Base-by-base conservation (phyloP, 2,797 vertebrate genomes). In the Mastacembelus armatus region DNA sequence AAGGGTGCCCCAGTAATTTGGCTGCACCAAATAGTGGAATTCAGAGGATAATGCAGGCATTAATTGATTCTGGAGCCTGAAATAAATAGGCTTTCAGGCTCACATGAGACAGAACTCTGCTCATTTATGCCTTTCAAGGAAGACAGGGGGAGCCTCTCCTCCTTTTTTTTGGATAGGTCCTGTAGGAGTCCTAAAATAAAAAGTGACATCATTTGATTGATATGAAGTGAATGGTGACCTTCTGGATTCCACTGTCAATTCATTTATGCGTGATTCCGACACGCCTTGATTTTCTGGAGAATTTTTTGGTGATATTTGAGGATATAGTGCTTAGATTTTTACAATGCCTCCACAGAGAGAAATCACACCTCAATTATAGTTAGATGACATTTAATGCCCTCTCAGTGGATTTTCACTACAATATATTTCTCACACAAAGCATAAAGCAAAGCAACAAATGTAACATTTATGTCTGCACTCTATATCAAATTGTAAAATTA, bases 1-100 rank as follows among this genome's bases (percentile, higher is more conserved):
- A 90, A 91, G 85, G 89, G 63, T 89, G 90, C 90, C 66, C 81
- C 79, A 82, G 89, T 91, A 89, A 89, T 93, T 92, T 88, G 75
- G 83, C 80, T 67, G 82, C 76, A 57, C 43, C 90, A 90, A 92
- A 91, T 89, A 82, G 91, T 74, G 72, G 86, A 92, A 92, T 91
- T 89, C 88, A 87, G 86, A 74, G 89, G 92, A 93, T 92, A 93
- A 94, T 91, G 89, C 85, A 33, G 77, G 74, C 88, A 90, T 92
- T 93, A 93, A 94, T 93, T 93, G 92, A 94, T 93, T 92, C 86
- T 86, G 86, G 78, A 84, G 80, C 66, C 83, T 86, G 89, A 88
- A 93, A 92, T 93, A 93, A 93, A 93, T 91, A 92, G 81, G 62
- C 81, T 88, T 85, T 87, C 79, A 77, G 85, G 71, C 71, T 85